A percentile compares a stretch with the other conserved stretches of the same genome.
phyloP scores from a whole-genome alignment of 1,140 invertebrate species.

The Dinothrombium tinctorium region DNA sequence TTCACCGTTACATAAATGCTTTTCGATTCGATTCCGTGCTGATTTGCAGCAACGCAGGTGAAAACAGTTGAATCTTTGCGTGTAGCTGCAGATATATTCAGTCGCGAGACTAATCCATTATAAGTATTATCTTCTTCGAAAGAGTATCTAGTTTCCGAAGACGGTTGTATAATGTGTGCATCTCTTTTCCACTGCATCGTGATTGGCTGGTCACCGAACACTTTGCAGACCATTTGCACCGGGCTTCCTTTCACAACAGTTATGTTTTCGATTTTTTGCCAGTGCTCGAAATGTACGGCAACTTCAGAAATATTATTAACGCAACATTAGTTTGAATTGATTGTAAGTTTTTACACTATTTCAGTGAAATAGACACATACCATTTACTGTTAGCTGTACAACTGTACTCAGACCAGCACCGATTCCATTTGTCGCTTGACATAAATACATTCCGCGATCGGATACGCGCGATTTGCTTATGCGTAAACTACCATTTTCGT shows the following conservation, averaged over 20 bases:
- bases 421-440: conserved; percentile 26
- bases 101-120: neutral
- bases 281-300: conserved; percentile 11
- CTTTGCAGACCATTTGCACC: conserved; percentile 11
- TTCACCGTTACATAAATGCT: conserved; percentile 57
- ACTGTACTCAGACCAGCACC: conserved; percentile 24
- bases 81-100: neutral
- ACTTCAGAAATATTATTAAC: conserved; percentile 9
- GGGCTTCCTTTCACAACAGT: conserved; percentile 12
- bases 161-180: neutral
- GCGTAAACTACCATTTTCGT: conserved; percentile 18
- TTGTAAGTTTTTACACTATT: neutral
- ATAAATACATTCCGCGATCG: conserved; percentile 25
- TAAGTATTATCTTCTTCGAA: too few relatives aligned
- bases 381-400: conserved; percentile 21
- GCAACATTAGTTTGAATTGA: neutral
- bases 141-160: too few relatives aligned
- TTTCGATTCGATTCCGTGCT: conserved; percentile 68
- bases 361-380: conserved; percentile 13
- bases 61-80: conserved; percentile 64
- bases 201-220: conserved; percentile 14
- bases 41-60: conserved; percentile 60
- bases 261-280: conserved; percentile 7
- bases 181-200: conserved; percentile 13
- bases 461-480: conserved; percentile 18